Evolutionary conservation across 2,797 vertebrate genomes (phyloP).

Genomic region (Nannoperca obscura): DNA sequence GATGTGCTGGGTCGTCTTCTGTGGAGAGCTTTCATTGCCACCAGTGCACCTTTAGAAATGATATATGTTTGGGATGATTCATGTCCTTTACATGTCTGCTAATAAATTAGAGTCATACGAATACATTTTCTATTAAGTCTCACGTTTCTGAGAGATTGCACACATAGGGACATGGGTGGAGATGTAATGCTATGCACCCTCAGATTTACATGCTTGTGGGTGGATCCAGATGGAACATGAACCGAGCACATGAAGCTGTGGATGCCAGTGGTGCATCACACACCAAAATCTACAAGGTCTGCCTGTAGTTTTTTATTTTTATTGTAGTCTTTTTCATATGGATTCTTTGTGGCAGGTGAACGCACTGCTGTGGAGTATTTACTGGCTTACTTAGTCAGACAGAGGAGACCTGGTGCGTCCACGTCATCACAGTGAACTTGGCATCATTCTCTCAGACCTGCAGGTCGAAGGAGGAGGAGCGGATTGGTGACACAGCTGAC

Average conservation of each 20-base stretch:
- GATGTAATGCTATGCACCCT: not conserved
- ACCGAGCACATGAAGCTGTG: not conserved
- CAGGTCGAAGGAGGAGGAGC: not conserved
- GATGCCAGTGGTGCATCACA: too few species aligned
- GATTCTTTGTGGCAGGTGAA: not conserved
- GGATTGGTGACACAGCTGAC: not conserved
- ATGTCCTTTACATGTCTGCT: too few species aligned
- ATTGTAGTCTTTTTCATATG: not conserved
- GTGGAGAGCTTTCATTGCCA: not conserved
- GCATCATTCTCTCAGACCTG: not conserved
- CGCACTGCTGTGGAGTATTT: not conserved
- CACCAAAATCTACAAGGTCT: not conserved
- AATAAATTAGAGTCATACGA: too few species aligned
- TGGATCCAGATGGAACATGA: conserved; percentile 5
- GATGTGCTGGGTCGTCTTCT: not conserved
- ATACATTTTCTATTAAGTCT: too few species aligned
- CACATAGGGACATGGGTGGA: not conserved
- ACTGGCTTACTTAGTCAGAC: not conserved
- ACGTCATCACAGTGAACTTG: not conserved
- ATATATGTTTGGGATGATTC: too few species aligned
- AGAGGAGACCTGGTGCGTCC: not conserved
- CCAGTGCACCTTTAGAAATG: not conserved
- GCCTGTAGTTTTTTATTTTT: not conserved
- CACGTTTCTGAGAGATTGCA: too few species aligned
- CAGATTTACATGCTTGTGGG: conserved; percentile 1